Base-by-base conservation (phyloP, 2,888 invertebrate genomes). In the Platynereis dumerilii region DNA sequence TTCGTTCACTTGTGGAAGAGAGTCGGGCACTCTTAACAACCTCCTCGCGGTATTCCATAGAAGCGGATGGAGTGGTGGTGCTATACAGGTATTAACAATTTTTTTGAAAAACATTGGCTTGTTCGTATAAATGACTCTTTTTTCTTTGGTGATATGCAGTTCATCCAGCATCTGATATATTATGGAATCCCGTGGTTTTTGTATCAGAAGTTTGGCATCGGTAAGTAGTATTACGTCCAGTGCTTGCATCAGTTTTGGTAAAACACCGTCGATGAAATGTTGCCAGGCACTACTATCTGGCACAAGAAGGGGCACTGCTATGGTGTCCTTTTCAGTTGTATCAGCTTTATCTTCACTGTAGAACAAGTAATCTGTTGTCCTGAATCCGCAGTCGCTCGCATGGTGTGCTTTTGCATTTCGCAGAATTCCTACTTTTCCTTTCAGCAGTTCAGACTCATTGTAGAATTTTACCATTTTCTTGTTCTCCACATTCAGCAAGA, bases 241-340 rank as follows among this genome's bases (percentile, higher is more conserved):
- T 24, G 57, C 57, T 53, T 69, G 69, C 2, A 66, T 52, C 28
- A 69, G 52, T 34, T 69, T 69, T 1, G 69, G 69, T 10, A 69
- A 39, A n/a, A 67, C 65, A 17, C 69, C 69, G 39, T 69, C 69
- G 5, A 69, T 27, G 65, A 69, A 69, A 39, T 69, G 69, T 52
- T 69, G 69, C 59, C 64, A 69, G 48, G 58, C 48, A 24, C 52
- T 20, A 3, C 58, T 57, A 17, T 67, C 56, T 3, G 67, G 65
- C 20, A 69, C 65, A 12, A 67, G 44, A 12, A 69, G 52, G 1
- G 69, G 69, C 17, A 59, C 39, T 39, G 61, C 34, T 7, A 34
- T 34, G 34, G 34, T 7, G 12, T 34, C 34, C 34, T 34, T 5
- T 5, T 34, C 7, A 7, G 5, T 12, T 5, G 34, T 7, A 7